phyloP scores from a whole-genome alignment of 2,113 vertebrate genomes.

The Chlamydotis undulata region DNA sequence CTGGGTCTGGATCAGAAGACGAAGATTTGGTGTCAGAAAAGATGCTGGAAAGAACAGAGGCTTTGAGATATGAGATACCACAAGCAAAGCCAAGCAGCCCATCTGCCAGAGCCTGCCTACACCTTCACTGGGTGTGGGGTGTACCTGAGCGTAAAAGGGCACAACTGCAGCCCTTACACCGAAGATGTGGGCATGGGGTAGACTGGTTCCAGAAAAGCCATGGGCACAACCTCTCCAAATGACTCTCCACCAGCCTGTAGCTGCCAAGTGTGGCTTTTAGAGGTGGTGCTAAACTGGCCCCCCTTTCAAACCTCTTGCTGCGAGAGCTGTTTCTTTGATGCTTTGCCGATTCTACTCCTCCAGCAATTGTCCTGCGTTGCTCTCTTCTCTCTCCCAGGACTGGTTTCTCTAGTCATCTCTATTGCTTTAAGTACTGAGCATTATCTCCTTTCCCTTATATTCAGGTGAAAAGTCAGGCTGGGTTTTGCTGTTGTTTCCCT shows the following conservation, averaged over 20 bases:
- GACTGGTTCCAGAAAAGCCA: background rate
- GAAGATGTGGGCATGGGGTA: background rate
- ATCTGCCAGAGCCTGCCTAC: background rate
- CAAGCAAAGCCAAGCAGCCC: background rate
- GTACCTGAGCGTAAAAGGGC: background rate
- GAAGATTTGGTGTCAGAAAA: background rate
- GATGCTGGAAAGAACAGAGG: background rate
- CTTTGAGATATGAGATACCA: background rate
- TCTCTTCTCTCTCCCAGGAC: background rate
- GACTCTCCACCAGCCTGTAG: background rate
- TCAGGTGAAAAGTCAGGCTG: background rate
- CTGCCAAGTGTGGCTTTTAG: background rate
- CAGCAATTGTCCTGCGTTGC: background rate
- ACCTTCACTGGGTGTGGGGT: background rate
- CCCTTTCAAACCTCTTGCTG: background rate
- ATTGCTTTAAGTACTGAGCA: background rate
- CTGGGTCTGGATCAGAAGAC: background rate
- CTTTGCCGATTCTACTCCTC: background rate
- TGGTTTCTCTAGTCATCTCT: background rate
- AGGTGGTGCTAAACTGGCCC: background rate
- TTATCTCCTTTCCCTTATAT: background rate
- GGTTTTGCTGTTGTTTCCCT: background rate
- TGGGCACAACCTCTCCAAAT: background rate
- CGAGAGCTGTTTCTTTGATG: background rate
- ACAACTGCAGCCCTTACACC: background rate